Evolutionary conservation across 2,888 invertebrate species (phyloP).

Genomic region (Tetranychus truncatus): DNA sequence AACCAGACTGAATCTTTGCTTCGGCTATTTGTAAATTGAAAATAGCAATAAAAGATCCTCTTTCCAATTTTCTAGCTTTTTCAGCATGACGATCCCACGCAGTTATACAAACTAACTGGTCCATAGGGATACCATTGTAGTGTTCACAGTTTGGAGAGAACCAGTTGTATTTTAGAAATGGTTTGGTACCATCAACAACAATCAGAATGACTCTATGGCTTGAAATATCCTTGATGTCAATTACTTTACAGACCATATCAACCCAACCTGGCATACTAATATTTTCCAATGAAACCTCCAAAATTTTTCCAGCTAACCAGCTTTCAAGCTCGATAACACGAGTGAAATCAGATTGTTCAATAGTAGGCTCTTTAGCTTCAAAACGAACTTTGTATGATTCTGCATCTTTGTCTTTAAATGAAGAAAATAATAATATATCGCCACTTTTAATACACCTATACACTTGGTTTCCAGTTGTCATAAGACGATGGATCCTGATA

Average conservation of each 20-base stretch:
- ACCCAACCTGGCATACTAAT: background rate
- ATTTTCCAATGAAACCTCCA: background rate
- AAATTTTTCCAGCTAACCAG: background rate
- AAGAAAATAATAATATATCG: background rate
- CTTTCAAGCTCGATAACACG: background rate
- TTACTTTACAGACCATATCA: background rate
- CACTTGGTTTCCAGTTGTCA: too few relatives aligned
- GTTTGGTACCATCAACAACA: background rate
- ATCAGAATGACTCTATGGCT: background rate
- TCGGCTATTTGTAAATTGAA: background rate
- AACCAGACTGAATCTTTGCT: background rate
- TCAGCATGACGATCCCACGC: conserved; percentile 3
- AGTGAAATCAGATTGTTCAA: background rate
- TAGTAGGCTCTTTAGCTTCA: background rate
- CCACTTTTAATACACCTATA: background rate
- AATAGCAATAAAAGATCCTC: background rate
- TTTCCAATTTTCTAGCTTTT: background rate
- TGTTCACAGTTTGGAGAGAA: background rate
- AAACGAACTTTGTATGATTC: background rate
- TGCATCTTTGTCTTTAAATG: conserved; percentile 6
- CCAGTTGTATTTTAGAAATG: background rate
- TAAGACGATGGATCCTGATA: conserved; percentile 5
- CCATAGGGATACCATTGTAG: background rate
- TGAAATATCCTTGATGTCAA: background rate
- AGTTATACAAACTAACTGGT: background rate